Percentiles rank a stretch among this genome's conserved stretches.
Evolutionary conservation across 2,797 vertebrate species (phyloP).

Genomic region (Numenius phaeopus): DNA sequence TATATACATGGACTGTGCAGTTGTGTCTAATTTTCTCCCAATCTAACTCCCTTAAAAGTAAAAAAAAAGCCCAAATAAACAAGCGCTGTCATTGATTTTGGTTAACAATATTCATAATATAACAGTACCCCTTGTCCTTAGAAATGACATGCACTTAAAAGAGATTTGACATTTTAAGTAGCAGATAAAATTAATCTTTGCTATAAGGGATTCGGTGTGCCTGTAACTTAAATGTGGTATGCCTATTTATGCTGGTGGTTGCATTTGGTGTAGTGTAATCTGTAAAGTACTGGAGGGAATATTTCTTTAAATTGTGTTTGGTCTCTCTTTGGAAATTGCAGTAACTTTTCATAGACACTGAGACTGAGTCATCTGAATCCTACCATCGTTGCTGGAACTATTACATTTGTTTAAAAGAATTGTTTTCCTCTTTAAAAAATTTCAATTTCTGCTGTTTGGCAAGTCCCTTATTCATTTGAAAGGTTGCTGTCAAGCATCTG

Average conservation of each 20-base stretch:
- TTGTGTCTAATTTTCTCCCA: not conserved
- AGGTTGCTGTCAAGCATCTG: not conserved
- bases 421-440: not conserved
- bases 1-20: not conserved
- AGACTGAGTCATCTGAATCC: not conserved
- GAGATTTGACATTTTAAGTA: not conserved
- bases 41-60: not conserved
- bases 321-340: not conserved
- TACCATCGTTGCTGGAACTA: not conserved
- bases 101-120: not conserved
- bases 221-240: not conserved
- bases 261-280: not conserved
- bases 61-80: not conserved
- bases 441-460: not conserved
- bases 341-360: not conserved
- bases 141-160: not conserved
- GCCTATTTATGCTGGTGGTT: not conserved
- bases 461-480: not conserved
- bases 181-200: not conserved
- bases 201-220: not conserved
- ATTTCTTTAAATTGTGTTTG: not conserved
- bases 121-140: not conserved
- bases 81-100: not conserved
- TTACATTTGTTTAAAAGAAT: not conserved
- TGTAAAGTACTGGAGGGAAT: not conserved